phyloP scores from a whole-genome alignment of 2,797 vertebrate genomes.

The Amazona finschi region DNA sequence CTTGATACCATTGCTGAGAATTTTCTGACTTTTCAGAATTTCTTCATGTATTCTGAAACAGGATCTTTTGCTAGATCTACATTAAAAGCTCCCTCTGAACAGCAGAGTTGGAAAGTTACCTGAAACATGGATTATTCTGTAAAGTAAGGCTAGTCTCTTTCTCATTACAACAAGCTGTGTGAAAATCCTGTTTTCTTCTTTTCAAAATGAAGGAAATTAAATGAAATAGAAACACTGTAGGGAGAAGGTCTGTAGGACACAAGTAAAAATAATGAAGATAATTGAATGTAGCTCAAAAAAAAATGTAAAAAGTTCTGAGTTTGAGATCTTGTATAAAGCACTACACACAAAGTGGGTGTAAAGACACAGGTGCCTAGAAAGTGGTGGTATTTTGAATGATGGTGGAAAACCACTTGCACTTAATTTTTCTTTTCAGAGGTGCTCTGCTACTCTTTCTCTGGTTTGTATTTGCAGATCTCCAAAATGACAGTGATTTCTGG shows the following conservation, averaged over 20 bases:
- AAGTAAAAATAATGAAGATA: background rate
- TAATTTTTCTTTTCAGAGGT: background rate
- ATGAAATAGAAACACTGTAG: background rate
- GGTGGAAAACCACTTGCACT: background rate
- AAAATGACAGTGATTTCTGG: background rate
- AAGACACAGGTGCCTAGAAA: background rate
- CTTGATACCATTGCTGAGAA: background rate
- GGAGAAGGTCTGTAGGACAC: background rate
- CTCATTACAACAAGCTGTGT: background rate
- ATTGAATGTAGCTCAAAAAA: background rate
- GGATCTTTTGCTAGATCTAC: background rate
- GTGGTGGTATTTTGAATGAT: background rate
- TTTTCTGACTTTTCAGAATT: background rate
- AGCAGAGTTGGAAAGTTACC: background rate
- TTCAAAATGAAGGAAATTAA: background rate
- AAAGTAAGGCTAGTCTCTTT: background rate
- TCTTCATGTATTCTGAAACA: accelerated
- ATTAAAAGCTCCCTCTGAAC: background rate
- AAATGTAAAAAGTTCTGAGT: background rate
- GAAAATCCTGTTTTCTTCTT: background rate
- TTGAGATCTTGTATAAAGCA: background rate
- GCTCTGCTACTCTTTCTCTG: background rate
- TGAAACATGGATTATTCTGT: background rate
- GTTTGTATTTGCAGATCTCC: background rate
- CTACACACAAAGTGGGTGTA: background rate